A percentile compares a stretch with the other conserved stretches of the same genome.
phyloP scores from a whole-genome alignment of 2,113 vertebrate genomes.

The Odontophorus gujanensis region DNA sequence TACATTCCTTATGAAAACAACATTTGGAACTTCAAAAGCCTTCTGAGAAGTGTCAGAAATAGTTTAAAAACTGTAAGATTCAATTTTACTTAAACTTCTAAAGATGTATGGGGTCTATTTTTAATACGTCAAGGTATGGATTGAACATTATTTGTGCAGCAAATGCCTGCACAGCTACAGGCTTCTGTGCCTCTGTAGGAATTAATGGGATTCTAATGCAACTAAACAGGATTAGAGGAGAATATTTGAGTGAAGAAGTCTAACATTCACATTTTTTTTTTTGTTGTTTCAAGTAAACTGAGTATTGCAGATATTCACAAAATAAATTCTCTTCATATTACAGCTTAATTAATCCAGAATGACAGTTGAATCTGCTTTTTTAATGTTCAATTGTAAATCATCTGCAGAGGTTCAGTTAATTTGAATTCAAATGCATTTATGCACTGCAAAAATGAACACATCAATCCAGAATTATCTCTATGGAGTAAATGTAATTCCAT shows the following conservation, averaged over 20 bases:
- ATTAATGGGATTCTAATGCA: conserved; percentile 71
- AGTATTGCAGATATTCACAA: conserved; percentile 56
- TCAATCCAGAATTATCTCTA: conserved; percentile 74
- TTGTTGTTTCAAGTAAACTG: conserved; percentile 63
- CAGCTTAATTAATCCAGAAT: conserved; percentile 73
- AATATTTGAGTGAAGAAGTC: conserved; percentile 48
- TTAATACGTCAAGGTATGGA: conserved; percentile 60
- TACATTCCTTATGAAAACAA: not conserved
- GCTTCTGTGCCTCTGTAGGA: conserved; percentile 56
- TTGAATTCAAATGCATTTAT: conserved; percentile 51
- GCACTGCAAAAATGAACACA: conserved; percentile 64
- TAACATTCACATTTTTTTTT: conserved; percentile 31
- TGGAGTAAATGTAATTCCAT: conserved; percentile 69
- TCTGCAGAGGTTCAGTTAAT: conserved; percentile 60
- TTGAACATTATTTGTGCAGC: conserved; percentile 67
- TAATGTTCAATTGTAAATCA: conserved; percentile 72
- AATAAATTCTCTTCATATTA: conserved; percentile 73
- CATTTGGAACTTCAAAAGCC: conserved; percentile 19
- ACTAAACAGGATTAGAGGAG: conserved; percentile 58
- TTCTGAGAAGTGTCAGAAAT: conserved; percentile 68
- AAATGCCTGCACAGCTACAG: conserved; percentile 56
- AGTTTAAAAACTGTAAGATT: conserved; percentile 45
- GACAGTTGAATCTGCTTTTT: conserved; percentile 56
- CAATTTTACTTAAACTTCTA: conserved; percentile 60
- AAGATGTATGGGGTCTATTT: conserved; percentile 66